Conservation (phyloP, 2,888 invertebrate genomes). For the Parnassius mnemosyne region DNA sequence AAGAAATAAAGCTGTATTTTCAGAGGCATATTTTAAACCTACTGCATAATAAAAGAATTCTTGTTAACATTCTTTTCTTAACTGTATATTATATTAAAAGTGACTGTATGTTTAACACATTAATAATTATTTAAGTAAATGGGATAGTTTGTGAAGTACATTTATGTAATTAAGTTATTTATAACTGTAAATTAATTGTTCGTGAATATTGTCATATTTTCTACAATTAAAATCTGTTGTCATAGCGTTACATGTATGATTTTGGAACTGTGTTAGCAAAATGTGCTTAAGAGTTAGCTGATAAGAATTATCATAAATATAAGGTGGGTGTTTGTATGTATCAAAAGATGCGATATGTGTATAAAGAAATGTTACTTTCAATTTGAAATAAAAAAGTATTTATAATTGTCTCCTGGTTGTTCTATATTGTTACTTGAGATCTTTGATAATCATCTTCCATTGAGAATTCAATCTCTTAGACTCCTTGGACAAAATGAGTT, state of each 20-base stretch:
- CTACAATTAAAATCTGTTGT: not conserved
- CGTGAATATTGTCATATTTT: not conserved
- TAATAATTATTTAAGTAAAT: not conserved
- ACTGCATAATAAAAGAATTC: conserved; percentile 7
- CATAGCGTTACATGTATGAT: not conserved
- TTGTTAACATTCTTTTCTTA: conserved; percentile 14
- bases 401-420: conserved; percentile 34
- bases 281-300: conserved; percentile 8
- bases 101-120: not conserved
- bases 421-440: not conserved
- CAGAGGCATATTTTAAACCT: conserved; percentile 16
- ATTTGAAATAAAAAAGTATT: conserved; percentile 68
- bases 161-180: too few relatives aligned
- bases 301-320: conserved; percentile 32
- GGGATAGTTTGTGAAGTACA: too few relatives aligned
- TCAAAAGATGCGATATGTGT: conserved; percentile 62
- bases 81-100: not conserved
- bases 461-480: too few relatives aligned
- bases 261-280: not conserved
- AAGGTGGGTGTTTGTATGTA: conserved; percentile 63
- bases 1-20: conserved; percentile 23
- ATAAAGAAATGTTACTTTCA: conserved; percentile 66
- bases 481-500: too few relatives aligned
- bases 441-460: too few relatives aligned
- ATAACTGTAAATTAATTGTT: not conserved